Evolutionary conservation across 1,140 invertebrate species (phyloP).

Genomic region (Pemphigus obesinymphae): DNA sequence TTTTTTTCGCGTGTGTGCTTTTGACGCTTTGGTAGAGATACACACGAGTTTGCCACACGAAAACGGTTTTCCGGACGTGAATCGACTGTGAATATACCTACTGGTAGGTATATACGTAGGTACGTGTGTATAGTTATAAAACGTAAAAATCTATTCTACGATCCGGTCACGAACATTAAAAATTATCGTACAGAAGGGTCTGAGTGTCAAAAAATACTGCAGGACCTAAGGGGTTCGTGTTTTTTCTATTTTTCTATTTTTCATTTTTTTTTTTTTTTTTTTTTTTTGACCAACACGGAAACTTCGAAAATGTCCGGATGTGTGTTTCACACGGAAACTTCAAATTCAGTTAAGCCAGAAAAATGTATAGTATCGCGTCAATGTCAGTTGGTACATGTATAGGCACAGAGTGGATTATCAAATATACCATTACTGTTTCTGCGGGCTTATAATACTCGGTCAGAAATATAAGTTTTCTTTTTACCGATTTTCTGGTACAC

Average conservation of each 20-base stretch:
- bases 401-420: too few species aligned
- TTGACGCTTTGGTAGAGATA: slow-evolving; percentile 28
- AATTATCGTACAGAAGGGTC: background rate
- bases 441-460: too few species aligned
- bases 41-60: slow-evolving; percentile 15
- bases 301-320: background rate
- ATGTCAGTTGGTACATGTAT: too few species aligned
- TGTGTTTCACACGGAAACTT: background rate
- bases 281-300: slow-evolving; percentile 1
- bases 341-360: background rate
- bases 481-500: too few species aligned
- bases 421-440: too few species aligned
- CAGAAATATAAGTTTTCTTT: too few species aligned
- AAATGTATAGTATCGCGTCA: background rate
- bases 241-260: too few species aligned
- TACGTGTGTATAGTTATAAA: background rate
- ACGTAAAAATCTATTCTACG: slow-evolving; percentile 17
- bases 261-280: background rate
- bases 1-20: slow-evolving; percentile 11
- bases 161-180: slow-evolving; percentile 36
- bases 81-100: slow-evolving; percentile 5
- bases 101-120: too few species aligned
- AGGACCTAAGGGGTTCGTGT: background rate
- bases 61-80: slow-evolving; percentile 35
- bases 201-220: slow-evolving; percentile 15